These are phyloP conservation scores for Argyrosomus regius DNA, from an alignment of 2,797 vertebrate species.

Conservation along the genomic window DNA sequence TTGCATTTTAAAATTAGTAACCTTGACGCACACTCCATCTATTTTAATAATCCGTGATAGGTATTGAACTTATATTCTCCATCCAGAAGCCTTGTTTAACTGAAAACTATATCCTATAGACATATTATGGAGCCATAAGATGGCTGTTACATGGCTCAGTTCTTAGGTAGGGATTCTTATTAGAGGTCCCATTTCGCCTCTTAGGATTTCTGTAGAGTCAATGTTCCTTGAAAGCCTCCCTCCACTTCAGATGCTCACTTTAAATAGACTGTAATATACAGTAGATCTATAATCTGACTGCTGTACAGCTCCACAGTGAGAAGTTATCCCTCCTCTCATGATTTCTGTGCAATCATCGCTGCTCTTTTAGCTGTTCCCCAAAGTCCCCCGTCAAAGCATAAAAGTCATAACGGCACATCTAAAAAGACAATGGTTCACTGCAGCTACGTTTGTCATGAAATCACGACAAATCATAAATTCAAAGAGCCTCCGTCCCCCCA, in stretches of 20 bases:
- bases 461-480: conserved; percentile 81
- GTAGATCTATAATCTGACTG: conserved; percentile 35
- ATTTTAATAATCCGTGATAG: conserved; percentile 41
- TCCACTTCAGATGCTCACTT: conserved; percentile 40
- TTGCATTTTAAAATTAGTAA: conserved; percentile 4
- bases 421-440: conserved; percentile 64
- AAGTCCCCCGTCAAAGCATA: conserved; percentile 67
- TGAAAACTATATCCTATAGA: conserved; percentile 14
- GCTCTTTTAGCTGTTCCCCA: conserved; percentile 62
- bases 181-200: conserved; percentile 23
- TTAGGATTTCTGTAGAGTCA: conserved; percentile 60
- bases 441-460: conserved; percentile 60
- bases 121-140: conserved; percentile 32
- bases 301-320: conserved; percentile 42
- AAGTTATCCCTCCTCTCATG: conserved; percentile 46
- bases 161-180: conserved; percentile 42
- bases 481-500: conserved; percentile 23
- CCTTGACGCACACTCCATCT: conserved; percentile 22
- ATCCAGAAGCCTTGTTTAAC: conserved; percentile 13
- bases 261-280: conserved; percentile 55
- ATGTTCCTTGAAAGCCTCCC: conserved; percentile 45
- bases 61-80: conserved; percentile 40
- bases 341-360: conserved; percentile 54
- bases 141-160: conserved; percentile 50
- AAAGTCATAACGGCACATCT: conserved; percentile 73